Evolutionary conservation across 2,888 invertebrate genomes (phyloP).

Genomic region (Xylota sylvarum): DNA sequence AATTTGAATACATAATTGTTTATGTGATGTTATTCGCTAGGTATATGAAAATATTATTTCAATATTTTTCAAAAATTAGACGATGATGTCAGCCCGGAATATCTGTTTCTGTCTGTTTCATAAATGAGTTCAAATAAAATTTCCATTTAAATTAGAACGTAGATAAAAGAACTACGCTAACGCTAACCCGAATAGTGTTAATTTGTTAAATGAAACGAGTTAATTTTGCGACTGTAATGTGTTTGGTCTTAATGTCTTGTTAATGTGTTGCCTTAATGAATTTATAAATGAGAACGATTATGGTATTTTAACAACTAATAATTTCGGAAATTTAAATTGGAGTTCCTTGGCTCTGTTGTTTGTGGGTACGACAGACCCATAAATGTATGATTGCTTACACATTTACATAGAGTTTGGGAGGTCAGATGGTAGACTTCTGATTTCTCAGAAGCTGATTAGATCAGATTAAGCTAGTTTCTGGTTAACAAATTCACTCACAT

Average conservation of each 20-base stretch:
- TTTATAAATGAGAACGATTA: constrained; percentile 32
- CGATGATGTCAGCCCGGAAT: constrained; percentile 34
- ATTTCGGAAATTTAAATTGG: not conserved
- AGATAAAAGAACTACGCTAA: not conserved
- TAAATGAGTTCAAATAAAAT: constrained; percentile 31
- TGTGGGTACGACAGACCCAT: not conserved
- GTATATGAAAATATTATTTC: constrained; percentile 13
- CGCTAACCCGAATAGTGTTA: not conserved
- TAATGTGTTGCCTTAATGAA: constrained; percentile 36
- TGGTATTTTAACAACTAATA: constrained; percentile 16
- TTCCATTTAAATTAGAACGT: constrained; percentile 50
- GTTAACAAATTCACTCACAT: no score
- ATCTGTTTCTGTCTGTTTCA: not conserved
- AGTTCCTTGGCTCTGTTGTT: no score
- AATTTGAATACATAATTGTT: constrained; percentile 60
- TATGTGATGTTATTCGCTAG: constrained; percentile 32
- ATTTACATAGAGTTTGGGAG: not conserved
- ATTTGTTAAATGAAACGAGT: constrained; percentile 32
- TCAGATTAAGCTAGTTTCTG: no score
- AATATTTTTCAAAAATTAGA: not conserved
- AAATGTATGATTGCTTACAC: not conserved
- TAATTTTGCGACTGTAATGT: constrained; percentile 31
- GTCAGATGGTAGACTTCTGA: no score
- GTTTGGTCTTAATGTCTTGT: constrained; percentile 26
- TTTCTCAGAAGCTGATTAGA: no score